Percentiles rank a stretch among this genome's conserved stretches.
Evolutionary conservation across 2,113 vertebrate species (phyloP).

Genomic region (Tyrannus savana): DNA sequence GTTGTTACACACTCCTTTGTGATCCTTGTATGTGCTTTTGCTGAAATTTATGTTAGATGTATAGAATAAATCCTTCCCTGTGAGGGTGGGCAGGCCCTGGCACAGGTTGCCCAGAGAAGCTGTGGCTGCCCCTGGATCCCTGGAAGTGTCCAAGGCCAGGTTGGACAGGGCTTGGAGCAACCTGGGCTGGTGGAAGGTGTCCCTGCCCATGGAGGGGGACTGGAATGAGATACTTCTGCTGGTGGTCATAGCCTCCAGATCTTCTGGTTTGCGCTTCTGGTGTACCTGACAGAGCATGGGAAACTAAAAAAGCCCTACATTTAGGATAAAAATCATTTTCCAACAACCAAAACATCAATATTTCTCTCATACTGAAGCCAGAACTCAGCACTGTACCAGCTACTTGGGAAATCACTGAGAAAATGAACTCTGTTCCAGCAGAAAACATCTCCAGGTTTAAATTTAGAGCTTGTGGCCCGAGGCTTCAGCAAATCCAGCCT

Average conservation of each 20-base stretch:
- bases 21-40: not conserved
- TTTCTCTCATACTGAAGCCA: not conserved
- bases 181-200: not conserved
- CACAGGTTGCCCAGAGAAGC: not conserved
- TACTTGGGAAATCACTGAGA: not conserved
- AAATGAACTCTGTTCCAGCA: not conserved
- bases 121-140: not conserved
- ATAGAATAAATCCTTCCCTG: not conserved
- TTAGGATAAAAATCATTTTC: not conserved
- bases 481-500: not conserved
- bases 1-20: not conserved
- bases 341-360: not conserved
- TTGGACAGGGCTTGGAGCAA: not conserved
- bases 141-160: not conserved
- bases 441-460: not conserved
- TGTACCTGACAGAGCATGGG: not conserved
- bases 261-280: not conserved
- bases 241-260: not conserved
- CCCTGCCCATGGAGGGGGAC: not conserved
- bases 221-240: not conserved
- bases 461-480: not conserved
- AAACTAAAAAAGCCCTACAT: not conserved
- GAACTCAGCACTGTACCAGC: not conserved
- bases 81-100: not conserved
- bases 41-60: not conserved